Base-by-base conservation (phyloP, 2,888 invertebrate species). In the Drosophila dives region DNA sequence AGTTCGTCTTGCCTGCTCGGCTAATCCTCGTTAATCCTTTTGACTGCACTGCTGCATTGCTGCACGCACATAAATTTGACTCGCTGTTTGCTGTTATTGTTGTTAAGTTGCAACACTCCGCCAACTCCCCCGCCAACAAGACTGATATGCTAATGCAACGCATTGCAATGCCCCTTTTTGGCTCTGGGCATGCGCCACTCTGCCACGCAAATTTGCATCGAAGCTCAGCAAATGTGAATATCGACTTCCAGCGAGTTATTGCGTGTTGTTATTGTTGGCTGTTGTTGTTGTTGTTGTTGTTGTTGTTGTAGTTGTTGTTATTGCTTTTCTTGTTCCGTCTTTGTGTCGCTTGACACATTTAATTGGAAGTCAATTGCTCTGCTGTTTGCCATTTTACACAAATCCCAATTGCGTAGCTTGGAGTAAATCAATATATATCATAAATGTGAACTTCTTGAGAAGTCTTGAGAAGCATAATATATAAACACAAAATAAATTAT, bases 1-100 rank as follows among this genome's bases (percentile, higher is more conserved):
- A 40, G 75, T 65, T 42, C 59, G 58, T 20, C 32, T 64, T 71
- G 53, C 76, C 70, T 38, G 61, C 74, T 67, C 51, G 60, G 59
- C 75, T 89, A 88, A 87, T 89, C 89, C 87, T 87, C 83, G 81
- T 81, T 89, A 87, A 89, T 89, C 89, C 89, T 80, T 85, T 67
- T 64, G 67, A 45, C 58, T 68, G 65, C 51, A 34, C 50, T 61
- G 50, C 55, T 62, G 64, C 61, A 48, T 33, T 59, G 72, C 66
- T 63, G 69, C 80, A 77, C 80, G 80, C 82, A 86, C 80, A 88
- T 84, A 88, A 84, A 84, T 83, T 83, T 67, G 70, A 38, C 58
- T 60, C 64, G 45, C 45, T 60, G 53, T 48, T 48, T 66, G 59
- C 38, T 72, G 72, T 63, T 65, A n/a, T 48, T 66, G 55, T 42